These are phyloP conservation scores for Glossosoma conforme DNA, from an alignment of 1,140 invertebrate species.

Conservation along the genomic window DNA sequence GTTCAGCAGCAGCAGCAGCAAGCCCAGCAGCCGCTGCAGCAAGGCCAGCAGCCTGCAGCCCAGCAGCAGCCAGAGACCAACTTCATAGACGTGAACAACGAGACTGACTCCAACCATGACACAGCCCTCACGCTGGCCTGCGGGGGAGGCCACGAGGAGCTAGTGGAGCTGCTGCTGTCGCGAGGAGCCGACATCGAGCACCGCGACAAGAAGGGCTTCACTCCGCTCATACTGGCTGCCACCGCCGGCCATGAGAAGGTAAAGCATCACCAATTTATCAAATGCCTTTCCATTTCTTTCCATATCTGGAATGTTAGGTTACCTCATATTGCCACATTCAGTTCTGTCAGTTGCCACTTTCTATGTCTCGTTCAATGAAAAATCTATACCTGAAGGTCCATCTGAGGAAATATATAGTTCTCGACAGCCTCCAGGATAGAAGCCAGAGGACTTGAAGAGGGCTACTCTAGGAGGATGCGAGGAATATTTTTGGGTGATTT, in stretches of 20 bases:
- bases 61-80: constrained; percentile 50
- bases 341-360: too few relatives aligned
- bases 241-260: constrained; percentile 92
- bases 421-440: too few relatives aligned
- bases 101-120: constrained; percentile 97
- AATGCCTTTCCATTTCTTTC: too few relatives aligned
- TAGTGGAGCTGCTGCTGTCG: constrained; percentile 85
- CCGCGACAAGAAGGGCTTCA: constrained; percentile 98
- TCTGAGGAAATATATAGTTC: too few relatives aligned
- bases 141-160: constrained; percentile 93
- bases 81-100: constrained; percentile 88
- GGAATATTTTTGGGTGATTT: too few relatives aligned
- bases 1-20: constrained; percentile 27
- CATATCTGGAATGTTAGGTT: too few relatives aligned
- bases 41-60: constrained; percentile 45
- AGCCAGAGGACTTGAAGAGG: too few relatives aligned
- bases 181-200: constrained; percentile 95
- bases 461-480: too few relatives aligned
- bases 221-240: constrained; percentile 93
- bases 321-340: too few relatives aligned
- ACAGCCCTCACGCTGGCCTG: constrained; percentile 96
- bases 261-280: too few relatives aligned
- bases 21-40: constrained; percentile 32
- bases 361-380: too few relatives aligned
- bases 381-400: too few relatives aligned